Conservation (phyloP, 2,888 invertebrate species). For the Xylota segnis region DNA sequence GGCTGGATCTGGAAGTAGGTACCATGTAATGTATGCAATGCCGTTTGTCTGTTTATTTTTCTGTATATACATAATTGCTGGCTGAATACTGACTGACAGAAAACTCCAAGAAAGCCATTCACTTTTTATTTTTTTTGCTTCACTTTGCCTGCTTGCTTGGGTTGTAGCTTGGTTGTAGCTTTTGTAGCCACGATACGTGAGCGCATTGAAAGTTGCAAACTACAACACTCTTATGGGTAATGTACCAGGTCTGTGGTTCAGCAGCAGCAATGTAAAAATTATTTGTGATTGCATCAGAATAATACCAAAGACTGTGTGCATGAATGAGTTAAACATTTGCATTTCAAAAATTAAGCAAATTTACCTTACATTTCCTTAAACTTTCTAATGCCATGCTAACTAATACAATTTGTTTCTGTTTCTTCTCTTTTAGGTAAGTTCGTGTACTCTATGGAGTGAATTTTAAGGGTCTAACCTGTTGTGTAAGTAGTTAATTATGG, state of each 20-base stretch:
- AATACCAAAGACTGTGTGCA: neutral
- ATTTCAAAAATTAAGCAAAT: conserved; percentile 38
- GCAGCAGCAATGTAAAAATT: conserved; percentile 33
- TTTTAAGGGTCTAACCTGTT: conserved; percentile 14
- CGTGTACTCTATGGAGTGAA: neutral
- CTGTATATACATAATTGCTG: conserved; percentile 43
- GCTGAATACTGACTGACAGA: conserved; percentile 60
- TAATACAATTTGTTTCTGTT: conserved; percentile 22
- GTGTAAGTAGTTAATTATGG: conserved; percentile 12
- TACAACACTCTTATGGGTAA: conserved; percentile 25
- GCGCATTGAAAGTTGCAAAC: conserved; percentile 59
- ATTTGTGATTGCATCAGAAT: conserved; percentile 66
- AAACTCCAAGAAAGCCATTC: conserved; percentile 70
- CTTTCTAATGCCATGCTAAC: conserved; percentile 53
- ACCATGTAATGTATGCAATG: too few relatives aligned
- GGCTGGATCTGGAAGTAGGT: neutral
- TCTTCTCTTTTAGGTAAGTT: conserved; percentile 55
- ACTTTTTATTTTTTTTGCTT: conserved; percentile 32
- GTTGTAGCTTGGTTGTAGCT: neutral
- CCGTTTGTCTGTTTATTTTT: neutral
- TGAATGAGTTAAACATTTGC: conserved; percentile 40
- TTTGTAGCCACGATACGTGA: conserved; percentile 13
- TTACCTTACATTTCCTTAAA: conserved; percentile 55
- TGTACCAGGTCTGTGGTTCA: conserved; percentile 28
- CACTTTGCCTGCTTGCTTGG: too few relatives aligned